A percentile compares a stretch with the other conserved stretches of the same genome.
phyloP scores from a whole-genome alignment of 2,888 invertebrate genomes.

The Coronaproctus castanopsis region DNA sequence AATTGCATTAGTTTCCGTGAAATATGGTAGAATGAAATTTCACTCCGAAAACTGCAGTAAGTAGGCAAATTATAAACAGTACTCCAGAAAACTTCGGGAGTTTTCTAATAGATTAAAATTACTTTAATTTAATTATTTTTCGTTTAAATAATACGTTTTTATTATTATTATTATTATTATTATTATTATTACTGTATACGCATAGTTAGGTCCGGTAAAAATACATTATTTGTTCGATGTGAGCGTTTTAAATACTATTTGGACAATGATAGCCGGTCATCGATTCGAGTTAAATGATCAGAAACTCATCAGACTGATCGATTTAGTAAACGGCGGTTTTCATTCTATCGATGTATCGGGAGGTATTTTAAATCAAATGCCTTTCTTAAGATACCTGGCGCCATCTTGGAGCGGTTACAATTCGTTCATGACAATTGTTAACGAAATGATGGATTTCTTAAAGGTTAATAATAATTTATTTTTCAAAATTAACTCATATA shows the following conservation, averaged over 20 bases:
- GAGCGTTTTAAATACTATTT: constrained; percentile 43
- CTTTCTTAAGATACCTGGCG: constrained; percentile 41
- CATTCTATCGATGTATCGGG: constrained; percentile 42
- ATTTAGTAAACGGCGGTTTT: constrained; percentile 40
- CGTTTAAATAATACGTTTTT: too few relatives aligned
- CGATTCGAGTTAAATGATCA: constrained; percentile 35
- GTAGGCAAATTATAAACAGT: too few relatives aligned
- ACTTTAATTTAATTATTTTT: too few relatives aligned
- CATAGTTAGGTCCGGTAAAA: constrained; percentile 25
- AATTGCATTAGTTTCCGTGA: too few relatives aligned
- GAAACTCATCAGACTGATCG: constrained; percentile 33
- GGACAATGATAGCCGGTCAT: constrained; percentile 40
- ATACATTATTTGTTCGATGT: constrained; percentile 36
- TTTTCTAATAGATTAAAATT: too few relatives aligned
- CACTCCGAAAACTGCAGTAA: too few relatives aligned
- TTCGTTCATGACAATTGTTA: constrained; percentile 14
- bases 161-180: too few relatives aligned
- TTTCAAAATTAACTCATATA: too few relatives aligned
- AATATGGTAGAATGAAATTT: too few relatives aligned
- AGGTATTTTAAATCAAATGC: constrained; percentile 44
- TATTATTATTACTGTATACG: too few relatives aligned
- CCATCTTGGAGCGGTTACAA: constrained; percentile 42
- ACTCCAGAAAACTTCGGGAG: too few relatives aligned
- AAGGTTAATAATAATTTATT: constrained; percentile 11
- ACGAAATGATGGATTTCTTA: constrained; percentile 14